Base-by-base conservation (phyloP, 2,888 invertebrate genomes). In the Clostera curtula region DNA sequence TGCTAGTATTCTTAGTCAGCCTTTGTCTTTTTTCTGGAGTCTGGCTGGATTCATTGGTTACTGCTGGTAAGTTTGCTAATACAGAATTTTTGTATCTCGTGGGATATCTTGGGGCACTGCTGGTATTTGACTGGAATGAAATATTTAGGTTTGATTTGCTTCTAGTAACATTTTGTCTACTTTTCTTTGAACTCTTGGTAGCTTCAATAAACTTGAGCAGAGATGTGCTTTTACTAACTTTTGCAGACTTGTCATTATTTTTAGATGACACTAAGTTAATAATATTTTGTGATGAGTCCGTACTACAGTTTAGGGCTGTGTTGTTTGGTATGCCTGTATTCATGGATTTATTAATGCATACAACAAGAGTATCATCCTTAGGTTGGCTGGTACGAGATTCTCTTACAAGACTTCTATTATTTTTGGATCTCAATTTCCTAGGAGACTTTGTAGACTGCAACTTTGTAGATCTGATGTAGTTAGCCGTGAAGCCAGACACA, bases 381-480 rank as follows among this genome's bases (percentile, higher is more conserved):
- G 45, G 54, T 3, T 29, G 23, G 30, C 36, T 50, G 8, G 52
- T 49, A 24, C 46, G 57, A 1, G 68, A 54, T 31, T 70, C 65
- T 30, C 71, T 73, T 2, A 64, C 54, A n/a, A 70, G 44, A 26
- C 58, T 69, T 24, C 66, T 64, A 27, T 31, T 62, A 6, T 55
- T 49, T 43, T 71, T 76, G 36, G 55, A 64, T 35, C 68, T 66
- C 12, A 68, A 36, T 44, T 71, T 76, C 16, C 62, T 57, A 10
- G 67, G 55, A 30, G 64, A 64, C 49, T 70, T 79, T 19, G 56
- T 52, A 9, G 69, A 59, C 34, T 72, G 64, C 8, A 77, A 40
- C 49, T 82, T 85, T 8, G 83, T 80, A 9, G 84, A 85, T 15
- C 79, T 60, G 14, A 85, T 84, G 36, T 85, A 85, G 43, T 79